Base-by-base conservation (phyloP, 2,888 invertebrate genomes). In the Rosalia funebris region DNA sequence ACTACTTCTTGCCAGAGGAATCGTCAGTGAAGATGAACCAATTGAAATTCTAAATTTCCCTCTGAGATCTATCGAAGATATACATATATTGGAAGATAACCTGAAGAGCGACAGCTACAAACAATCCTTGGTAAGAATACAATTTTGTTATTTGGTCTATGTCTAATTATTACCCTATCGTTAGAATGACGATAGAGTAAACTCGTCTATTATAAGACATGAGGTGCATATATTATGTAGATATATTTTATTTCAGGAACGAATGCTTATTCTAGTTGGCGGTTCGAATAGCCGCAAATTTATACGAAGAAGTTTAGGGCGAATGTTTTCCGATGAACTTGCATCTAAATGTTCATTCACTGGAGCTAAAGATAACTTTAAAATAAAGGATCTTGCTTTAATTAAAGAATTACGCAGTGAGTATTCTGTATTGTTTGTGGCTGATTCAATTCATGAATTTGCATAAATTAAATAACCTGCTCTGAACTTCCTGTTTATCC, bases 331-430 rank as follows among this genome's bases (percentile, higher is more conserved):
- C 5, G 17, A 41, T 11, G 9, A 14, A 16, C 41, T 41, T 9
- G 42, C 42, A 5, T 11, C 42, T 17, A 42, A 42, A 12, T 42
- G 42, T 42, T 42, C 42, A 10, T 42, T 16, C n/a, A 42, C 42
- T 5, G 42, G 44, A 12, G 44, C 44, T 10, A 44, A 44, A 20
- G 25, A 44, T 19, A 44, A 44, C 7, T 25, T 20, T 25, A 44
- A 20, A 25, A 20, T 44, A 14, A 25, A 25, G 4, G 44, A 44
- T 11, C 20, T 44, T 9, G 20, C 14, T 19, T 25, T 44, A 9
- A 44, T 44, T 1, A 11, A 19, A 25, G 44, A 44, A 25, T 1
- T 44, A 7, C 11, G 4, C 0, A 44, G 44, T 44, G 14, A 44
- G 44, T 44, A 44, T 25, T n/a, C n/a, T n/a, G n/a, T n/a, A n/a